phyloP scores from a whole-genome alignment of 2,888 invertebrate species.

The Dryococelus australis region DNA sequence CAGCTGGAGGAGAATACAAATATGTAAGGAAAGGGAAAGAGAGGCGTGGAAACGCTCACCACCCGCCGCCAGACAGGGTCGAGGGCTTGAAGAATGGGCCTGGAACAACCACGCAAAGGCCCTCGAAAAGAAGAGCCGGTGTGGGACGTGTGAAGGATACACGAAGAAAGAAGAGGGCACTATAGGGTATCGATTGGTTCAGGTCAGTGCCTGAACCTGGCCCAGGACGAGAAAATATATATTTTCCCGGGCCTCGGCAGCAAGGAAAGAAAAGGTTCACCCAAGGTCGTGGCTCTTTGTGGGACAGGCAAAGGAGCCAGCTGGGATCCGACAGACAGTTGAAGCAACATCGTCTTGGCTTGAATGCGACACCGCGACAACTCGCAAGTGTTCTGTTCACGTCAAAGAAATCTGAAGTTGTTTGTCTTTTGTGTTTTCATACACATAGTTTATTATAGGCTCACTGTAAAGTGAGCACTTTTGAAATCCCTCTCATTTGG shows the following conservation, averaged over 20 bases:
- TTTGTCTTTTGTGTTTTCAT: no score
- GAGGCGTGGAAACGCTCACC: background rate
- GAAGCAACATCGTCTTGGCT: no score
- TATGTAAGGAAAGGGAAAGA: background rate
- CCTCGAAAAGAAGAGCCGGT: background rate
- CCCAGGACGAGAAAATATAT: background rate
- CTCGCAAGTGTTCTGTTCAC: no score
- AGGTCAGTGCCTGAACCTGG: constrained; percentile 16
- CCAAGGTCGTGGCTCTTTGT: background rate
- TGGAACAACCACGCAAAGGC: background rate
- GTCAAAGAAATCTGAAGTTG: no score
- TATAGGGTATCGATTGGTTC: background rate
- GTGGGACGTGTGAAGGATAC: background rate
- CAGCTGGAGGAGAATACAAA: no score
- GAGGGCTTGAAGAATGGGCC: background rate
- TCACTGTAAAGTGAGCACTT: no score
- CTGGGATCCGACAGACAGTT: no score
- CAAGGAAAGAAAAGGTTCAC: no score
- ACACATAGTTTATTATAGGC: no score
- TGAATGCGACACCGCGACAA: no score
- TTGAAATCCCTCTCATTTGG: no score
- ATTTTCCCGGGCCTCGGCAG: background rate
- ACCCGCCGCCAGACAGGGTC: background rate
- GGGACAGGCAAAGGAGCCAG: no score
- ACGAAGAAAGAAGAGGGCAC: background rate